A percentile compares a stretch with the other conserved stretches of the same genome.
These are phyloP conservation scores for Melipona quadrifasciata DNA, from an alignment of 1,140 invertebrate genomes.

Conservation along the genomic window DNA sequence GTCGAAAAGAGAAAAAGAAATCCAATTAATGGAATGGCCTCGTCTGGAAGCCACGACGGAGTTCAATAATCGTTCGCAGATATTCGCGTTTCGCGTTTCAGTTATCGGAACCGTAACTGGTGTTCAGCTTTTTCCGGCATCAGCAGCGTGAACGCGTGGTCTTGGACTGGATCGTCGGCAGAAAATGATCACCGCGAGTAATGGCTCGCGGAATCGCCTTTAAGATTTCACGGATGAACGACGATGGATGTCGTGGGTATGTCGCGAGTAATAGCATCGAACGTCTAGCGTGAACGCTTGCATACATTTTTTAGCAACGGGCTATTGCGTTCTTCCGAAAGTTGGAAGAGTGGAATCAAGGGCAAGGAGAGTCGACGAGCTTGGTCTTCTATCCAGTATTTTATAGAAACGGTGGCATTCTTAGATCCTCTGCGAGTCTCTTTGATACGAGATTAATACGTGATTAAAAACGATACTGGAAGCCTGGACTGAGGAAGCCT, in stretches of 20 bases:
- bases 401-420: neutral
- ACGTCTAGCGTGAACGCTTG: neutral
- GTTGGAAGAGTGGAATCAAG: neutral
- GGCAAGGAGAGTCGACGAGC: neutral
- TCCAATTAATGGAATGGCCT: slow-evolving; percentile 25
- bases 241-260: neutral
- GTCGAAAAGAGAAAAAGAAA: neutral
- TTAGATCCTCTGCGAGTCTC: neutral
- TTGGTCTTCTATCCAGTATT: too few relatives aligned
- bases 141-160: neutral
- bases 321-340: neutral
- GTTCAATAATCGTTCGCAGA: neutral
- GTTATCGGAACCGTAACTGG: neutral
- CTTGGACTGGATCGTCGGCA: too few relatives aligned
- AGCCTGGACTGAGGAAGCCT: neutral
- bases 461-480: neutral
- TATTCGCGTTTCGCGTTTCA: neutral
- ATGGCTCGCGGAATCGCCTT: neutral
- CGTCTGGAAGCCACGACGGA: neutral
- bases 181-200: neutral
- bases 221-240: slow-evolving; percentile 10
- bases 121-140: neutral
- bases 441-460: neutral
- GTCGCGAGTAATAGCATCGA: neutral
- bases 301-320: neutral